These are phyloP conservation scores for Eugnorisma glareosa DNA, from an alignment of 2,888 invertebrate species.

Conservation along the genomic window DNA sequence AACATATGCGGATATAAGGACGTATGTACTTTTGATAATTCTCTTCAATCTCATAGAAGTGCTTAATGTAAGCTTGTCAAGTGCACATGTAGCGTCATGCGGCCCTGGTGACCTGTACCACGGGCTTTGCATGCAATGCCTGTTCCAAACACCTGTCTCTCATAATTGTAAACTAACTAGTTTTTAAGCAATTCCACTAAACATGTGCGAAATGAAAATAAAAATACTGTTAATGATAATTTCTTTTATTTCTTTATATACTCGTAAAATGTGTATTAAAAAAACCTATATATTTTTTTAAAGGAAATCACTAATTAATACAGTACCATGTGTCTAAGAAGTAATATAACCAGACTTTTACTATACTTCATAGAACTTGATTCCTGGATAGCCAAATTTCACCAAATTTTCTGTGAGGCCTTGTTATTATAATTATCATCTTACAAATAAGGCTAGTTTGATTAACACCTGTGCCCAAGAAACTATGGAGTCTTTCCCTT, in stretches of 20 bases:
- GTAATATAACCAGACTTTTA: too few species aligned
- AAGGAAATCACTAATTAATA: too few species aligned
- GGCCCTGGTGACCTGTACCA: neutral
- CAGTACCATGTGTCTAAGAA: too few species aligned
- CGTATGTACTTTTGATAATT: neutral
- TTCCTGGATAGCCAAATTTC: too few species aligned
- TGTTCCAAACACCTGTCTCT: neutral
- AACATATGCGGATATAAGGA: slow-evolving; percentile 9
- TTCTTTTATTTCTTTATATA: neutral
- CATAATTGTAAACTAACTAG: neutral
- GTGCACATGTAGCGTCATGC: neutral
- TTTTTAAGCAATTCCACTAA: neutral
- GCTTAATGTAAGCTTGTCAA: neutral
- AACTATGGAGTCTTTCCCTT: too few species aligned
- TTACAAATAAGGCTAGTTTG: too few species aligned
- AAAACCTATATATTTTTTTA: too few species aligned
- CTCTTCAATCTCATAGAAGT: neutral
- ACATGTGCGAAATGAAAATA: neutral
- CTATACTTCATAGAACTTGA: too few species aligned
- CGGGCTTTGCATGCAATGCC: neutral
- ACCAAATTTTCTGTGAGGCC: too few species aligned
- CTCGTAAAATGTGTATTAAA: too few species aligned
- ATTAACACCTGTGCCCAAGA: too few species aligned
- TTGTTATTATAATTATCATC: too few species aligned
- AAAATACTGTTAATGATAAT: neutral